Percentiles rank a stretch among this genome's conserved stretches.
Evolutionary conservation across 2,888 invertebrate genomes (phyloP).

Genomic region (Synergus itoensis): DNA sequence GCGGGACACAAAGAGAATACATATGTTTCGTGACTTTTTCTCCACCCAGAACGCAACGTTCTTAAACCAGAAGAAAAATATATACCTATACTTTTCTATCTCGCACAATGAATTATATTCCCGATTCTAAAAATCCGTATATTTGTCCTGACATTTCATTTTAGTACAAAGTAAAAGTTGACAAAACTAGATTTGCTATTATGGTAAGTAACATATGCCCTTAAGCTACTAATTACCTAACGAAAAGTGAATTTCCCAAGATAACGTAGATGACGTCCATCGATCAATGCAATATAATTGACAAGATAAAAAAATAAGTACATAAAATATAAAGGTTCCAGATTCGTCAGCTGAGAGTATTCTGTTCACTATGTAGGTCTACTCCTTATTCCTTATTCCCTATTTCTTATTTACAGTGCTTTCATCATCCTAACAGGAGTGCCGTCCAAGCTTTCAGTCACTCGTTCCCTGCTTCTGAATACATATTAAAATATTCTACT

Average conservation of each 20-base stretch:
- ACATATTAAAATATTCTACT: conserved; percentile 24
- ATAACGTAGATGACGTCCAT: conserved; percentile 21
- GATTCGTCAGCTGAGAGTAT: conserved; percentile 36
- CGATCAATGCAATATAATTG: conserved; percentile 33
- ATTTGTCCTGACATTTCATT: conserved; percentile 10
- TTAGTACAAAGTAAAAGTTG: too few relatives aligned
- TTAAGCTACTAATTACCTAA: not conserved
- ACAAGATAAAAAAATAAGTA: conserved; percentile 21
- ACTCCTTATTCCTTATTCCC: conserved; percentile 40
- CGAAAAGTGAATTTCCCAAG: conserved; percentile 5
- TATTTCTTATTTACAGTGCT: conserved; percentile 39
- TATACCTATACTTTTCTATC: conserved; percentile 9
- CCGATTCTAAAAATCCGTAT: not conserved
- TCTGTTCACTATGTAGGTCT: conserved; percentile 36
- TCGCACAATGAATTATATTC: not conserved
- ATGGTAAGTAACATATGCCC: too few relatives aligned
- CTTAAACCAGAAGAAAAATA: conserved; percentile 46
- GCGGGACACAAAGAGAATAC: conserved; percentile 63
- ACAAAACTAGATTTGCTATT: too few relatives aligned
- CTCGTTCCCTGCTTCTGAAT: conserved; percentile 30
- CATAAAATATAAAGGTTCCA: conserved; percentile 11
- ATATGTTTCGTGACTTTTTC: conserved; percentile 64
- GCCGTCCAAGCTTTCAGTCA: conserved; percentile 38
- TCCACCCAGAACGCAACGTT: conserved; percentile 56
- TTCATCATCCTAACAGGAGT: conserved; percentile 40